A percentile compares a stretch with the other conserved stretches of the same genome.
These are phyloP conservation scores for Cyclophora albipunctata DNA, from an alignment of 2,888 invertebrate genomes.

Conservation along the genomic window DNA sequence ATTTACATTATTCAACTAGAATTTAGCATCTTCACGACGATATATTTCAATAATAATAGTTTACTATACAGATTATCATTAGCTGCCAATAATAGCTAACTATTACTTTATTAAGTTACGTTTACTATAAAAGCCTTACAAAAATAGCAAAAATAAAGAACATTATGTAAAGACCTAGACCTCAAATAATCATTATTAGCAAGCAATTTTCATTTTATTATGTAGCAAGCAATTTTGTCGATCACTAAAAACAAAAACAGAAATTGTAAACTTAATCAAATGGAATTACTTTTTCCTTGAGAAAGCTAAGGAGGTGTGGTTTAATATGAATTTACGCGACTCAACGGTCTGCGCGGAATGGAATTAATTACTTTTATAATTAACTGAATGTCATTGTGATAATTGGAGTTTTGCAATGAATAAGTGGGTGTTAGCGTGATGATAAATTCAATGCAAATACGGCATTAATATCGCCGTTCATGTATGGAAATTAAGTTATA, in stretches of 20 bases:
- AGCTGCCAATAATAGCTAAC: too few species aligned
- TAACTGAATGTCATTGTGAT: constrained; percentile 46
- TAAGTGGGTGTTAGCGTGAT: constrained; percentile 52
- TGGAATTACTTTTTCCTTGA: constrained; percentile 12
- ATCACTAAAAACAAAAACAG: too few species aligned
- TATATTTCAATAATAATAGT: too few species aligned
- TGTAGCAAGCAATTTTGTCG: too few species aligned
- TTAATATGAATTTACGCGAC: constrained; percentile 10
- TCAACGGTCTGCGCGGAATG: constrained; percentile 30
- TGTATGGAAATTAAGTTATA: constrained; percentile 19
- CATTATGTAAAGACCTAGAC: too few species aligned
- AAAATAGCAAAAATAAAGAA: too few species aligned
- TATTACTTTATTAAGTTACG: too few species aligned
- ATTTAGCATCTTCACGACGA: neutral
- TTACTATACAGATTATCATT: too few species aligned
- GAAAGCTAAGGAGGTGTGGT: constrained; percentile 14
- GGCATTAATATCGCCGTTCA: constrained; percentile 20
- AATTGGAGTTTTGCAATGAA: constrained; percentile 46
- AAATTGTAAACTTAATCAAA: neutral
- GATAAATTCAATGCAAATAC: constrained; percentile 53
- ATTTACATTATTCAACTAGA: neutral
- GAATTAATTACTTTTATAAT: constrained; percentile 53
- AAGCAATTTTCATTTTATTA: too few species aligned
- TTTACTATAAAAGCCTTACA: too few species aligned
- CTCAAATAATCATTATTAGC: too few species aligned